These are phyloP conservation scores for Neocrepidodera transversa DNA, from an alignment of 2,888 invertebrate species.

Conservation along the genomic window DNA sequence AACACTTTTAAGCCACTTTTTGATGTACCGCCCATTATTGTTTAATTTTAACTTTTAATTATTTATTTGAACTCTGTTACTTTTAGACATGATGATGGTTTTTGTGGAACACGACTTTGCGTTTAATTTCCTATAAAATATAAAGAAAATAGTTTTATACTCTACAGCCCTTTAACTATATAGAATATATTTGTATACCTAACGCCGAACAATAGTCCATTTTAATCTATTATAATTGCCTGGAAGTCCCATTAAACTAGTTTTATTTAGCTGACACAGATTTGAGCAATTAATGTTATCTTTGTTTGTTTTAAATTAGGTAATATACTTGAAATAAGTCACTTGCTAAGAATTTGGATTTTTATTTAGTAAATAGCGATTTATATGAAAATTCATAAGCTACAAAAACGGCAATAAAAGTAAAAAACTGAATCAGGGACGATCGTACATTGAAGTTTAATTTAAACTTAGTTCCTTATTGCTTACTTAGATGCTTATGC, in stretches of 20 bases:
- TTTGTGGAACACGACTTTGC: too few relatives aligned
- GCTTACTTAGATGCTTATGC: conserved; percentile 46
- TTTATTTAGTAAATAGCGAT: too few relatives aligned
- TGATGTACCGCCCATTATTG: too few relatives aligned
- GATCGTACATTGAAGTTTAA: conserved; percentile 46
- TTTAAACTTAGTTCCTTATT: conserved; percentile 57
- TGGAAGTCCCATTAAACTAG: conserved; percentile 13
- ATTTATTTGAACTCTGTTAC: too few relatives aligned
- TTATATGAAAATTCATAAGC: neutral
- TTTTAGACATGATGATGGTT: too few relatives aligned
- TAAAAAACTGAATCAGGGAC: conserved; percentile 49
- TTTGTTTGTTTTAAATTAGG: conserved; percentile 32
- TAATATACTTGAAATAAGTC: neutral
- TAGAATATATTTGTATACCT: neutral
- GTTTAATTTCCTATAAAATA: too few relatives aligned
- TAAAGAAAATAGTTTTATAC: too few relatives aligned
- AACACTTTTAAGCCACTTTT: too few relatives aligned
- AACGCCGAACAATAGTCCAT: conserved; percentile 1
- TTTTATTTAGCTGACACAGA: conserved; percentile 23
- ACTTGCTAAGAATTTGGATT: too few relatives aligned
- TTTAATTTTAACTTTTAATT: too few relatives aligned
- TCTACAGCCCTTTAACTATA: too few relatives aligned
- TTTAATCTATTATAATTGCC: conserved; percentile 3
- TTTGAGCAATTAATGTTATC: conserved; percentile 40
- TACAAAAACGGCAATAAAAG: conserved; percentile 26